phyloP scores from a whole-genome alignment of 2,888 invertebrate genomes.

The Hypercompe scribonia region DNA sequence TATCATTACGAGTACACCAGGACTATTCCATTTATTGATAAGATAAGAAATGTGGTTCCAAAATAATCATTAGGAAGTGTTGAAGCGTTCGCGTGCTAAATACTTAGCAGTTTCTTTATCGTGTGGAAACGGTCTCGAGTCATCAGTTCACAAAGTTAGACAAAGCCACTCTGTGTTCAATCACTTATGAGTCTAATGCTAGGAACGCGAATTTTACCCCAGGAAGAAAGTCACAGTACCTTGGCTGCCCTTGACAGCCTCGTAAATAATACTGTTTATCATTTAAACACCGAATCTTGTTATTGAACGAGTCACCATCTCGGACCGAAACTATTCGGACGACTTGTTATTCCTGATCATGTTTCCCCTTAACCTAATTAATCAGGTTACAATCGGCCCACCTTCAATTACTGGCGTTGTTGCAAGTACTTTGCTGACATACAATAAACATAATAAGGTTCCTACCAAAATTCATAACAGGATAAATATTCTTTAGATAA shows the following conservation, averaged over 20 bases:
- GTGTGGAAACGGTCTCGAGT: background rate
- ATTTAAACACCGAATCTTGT: too few relatives aligned
- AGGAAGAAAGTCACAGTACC: background rate
- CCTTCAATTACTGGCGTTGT: background rate
- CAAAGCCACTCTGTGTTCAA: background rate
- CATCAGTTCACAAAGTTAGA: too few relatives aligned
- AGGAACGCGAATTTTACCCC: too few relatives aligned
- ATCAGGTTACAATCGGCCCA: background rate
- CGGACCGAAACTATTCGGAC: background rate
- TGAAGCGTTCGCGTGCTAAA: background rate
- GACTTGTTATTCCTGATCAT: too few relatives aligned
- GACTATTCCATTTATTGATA: conserved; percentile 8
- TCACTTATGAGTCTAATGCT: background rate
- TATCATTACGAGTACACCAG: conserved; percentile 3
- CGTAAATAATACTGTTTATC: too few relatives aligned
- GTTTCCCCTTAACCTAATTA: background rate
- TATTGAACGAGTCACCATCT: background rate
- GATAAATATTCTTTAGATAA: background rate
- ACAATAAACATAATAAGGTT: background rate
- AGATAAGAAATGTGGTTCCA: conserved; percentile 8
- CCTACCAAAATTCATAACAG: background rate
- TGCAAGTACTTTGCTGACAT: background rate
- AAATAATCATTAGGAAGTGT: conserved; percentile 1
- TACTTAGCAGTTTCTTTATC: background rate
- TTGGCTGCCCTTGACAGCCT: too few relatives aligned